Conservation (phyloP, 2,888 invertebrate genomes). For the Geophilus truncorum region DNA sequence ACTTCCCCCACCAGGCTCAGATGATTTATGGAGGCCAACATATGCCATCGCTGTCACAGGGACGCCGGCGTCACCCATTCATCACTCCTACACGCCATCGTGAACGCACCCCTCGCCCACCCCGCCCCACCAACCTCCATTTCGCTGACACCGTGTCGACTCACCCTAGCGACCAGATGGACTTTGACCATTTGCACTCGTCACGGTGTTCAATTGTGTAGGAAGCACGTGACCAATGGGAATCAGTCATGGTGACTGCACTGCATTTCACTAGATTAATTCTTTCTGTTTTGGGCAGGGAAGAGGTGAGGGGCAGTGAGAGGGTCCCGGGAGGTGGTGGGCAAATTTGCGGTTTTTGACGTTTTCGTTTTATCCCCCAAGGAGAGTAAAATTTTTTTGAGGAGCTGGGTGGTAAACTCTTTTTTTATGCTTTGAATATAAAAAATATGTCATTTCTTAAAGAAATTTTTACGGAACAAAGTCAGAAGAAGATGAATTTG, state of each 20-base stretch:
- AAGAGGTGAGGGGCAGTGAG: too few relatives aligned
- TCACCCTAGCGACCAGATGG: neutral
- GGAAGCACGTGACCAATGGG: neutral
- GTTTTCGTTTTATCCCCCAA: too few relatives aligned
- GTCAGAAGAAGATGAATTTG: too few relatives aligned
- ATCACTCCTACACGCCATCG: neutral
- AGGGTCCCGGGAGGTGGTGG: neutral
- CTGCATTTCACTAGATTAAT: neutral
- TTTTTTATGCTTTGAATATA: too few relatives aligned
- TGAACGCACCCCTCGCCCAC: neutral
- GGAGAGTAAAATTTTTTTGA: too few relatives aligned
- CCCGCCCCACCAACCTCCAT: neutral
- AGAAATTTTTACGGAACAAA: too few relatives aligned
- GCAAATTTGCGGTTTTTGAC: too few relatives aligned
- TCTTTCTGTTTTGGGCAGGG: neutral
- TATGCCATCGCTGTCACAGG: slow-evolving; percentile 10
- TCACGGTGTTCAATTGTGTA: slow-evolving; percentile 3
- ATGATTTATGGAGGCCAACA: slow-evolving; percentile 14
- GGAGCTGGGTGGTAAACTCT: too few relatives aligned
- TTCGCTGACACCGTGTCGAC: neutral
- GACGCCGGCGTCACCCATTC: slow-evolving; percentile 10
- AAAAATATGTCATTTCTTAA: too few relatives aligned
- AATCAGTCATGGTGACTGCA: neutral
- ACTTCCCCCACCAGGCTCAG: neutral
- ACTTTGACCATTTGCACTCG: slow-evolving; percentile 10